Evolutionary conservation across 1,140 invertebrate genomes (phyloP).

Genomic region (Pentalonia nigronervosa): DNA sequence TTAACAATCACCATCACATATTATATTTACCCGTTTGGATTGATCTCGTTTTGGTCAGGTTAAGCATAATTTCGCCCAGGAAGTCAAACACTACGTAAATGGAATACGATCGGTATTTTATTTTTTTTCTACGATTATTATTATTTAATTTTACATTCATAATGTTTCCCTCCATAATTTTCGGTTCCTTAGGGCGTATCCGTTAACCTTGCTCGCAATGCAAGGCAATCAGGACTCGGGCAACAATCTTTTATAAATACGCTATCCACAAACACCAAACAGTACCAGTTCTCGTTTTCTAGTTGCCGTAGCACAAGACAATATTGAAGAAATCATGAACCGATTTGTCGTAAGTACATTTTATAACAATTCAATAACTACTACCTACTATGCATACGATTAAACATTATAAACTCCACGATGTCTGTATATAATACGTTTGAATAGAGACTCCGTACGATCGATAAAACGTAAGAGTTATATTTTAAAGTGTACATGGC

Average conservation of each 20-base stretch:
- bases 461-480: not conserved
- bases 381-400: not conserved
- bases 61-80: not conserved
- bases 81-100: constrained; percentile 15
- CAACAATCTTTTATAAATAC: constrained; percentile 41
- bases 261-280: not conserved
- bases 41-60: constrained; percentile 41
- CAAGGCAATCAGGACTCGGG: constrained; percentile 37
- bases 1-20: constrained; percentile 5
- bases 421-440: not conserved
- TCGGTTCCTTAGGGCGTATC: constrained; percentile 47
- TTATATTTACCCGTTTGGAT: constrained; percentile 15
- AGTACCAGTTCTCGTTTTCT: constrained; percentile 34
- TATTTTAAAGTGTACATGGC: not conserved
- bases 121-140: not conserved
- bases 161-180: not conserved
- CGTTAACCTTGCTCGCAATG: constrained; percentile 17
- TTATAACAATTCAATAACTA: not conserved
- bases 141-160: constrained; percentile 3
- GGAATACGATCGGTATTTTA: not conserved
- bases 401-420: not conserved
- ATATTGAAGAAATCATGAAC: constrained; percentile 46
- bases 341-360: constrained; percentile 50
- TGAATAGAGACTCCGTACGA: not conserved
- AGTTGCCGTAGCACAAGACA: constrained; percentile 33